Evolutionary conservation across 1,140 invertebrate genomes (phyloP).

Genomic region (Trissolcus basalis): DNA sequence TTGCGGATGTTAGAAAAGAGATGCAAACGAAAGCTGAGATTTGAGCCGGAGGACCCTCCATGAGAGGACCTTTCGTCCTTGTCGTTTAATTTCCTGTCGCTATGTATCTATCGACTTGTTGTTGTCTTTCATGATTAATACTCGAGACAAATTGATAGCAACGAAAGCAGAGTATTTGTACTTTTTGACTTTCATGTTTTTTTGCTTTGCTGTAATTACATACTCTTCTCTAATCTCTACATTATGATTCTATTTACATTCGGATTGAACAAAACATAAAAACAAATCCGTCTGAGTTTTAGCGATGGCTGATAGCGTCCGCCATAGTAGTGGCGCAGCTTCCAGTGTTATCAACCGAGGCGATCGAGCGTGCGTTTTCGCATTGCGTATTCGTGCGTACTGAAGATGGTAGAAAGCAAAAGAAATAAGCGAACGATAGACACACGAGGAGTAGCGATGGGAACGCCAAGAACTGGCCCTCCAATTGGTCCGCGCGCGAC

Average conservation of each 20-base stretch:
- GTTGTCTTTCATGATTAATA: constrained; percentile 65
- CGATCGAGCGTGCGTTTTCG: constrained; percentile 40
- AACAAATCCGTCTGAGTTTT: too few relatives aligned
- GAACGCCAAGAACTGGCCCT: constrained; percentile 64
- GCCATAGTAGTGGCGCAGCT: constrained; percentile 19
- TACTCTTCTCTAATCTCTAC: too few relatives aligned
- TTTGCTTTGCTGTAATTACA: too few relatives aligned
- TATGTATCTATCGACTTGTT: constrained; percentile 62
- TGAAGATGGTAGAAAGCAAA: constrained; percentile 28
- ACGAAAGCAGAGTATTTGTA: constrained; percentile 25
- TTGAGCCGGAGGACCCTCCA: constrained; percentile 63
- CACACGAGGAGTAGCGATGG: constrained; percentile 44
- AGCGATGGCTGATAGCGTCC: constrained; percentile 20
- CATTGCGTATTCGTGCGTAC: constrained; percentile 44
- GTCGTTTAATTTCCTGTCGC: constrained; percentile 42
- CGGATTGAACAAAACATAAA: too few relatives aligned
- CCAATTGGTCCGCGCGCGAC: constrained; percentile 73
- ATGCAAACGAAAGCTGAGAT: constrained; percentile 54
- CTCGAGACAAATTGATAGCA: constrained; percentile 62
- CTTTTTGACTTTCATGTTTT: too few relatives aligned
- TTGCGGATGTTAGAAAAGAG: constrained; percentile 56
- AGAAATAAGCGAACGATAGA: constrained; percentile 48
- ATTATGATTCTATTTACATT: too few relatives aligned
- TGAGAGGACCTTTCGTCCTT: constrained; percentile 21
- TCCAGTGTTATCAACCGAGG: constrained; percentile 31